phyloP scores from a whole-genome alignment of 2,113 vertebrate genomes.

The Trichechus manatus region DNA sequence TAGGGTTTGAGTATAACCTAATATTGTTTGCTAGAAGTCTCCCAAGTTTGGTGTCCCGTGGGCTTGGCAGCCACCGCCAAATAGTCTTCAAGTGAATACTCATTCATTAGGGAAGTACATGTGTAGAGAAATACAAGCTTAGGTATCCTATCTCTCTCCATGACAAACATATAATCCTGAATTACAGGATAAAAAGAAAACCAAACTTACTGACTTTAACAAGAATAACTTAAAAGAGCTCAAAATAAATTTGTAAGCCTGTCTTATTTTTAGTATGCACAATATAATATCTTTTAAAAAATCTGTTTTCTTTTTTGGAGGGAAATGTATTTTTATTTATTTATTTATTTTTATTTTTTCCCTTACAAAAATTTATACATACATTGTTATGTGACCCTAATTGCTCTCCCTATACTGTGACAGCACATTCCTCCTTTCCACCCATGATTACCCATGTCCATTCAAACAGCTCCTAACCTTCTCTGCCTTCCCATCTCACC shows the following conservation, averaged over 20 bases:
- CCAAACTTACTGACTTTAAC: background rate
- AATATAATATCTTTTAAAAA: constrained; percentile 3
- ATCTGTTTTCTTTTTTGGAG: background rate
- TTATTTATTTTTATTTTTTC: too few relatives aligned
- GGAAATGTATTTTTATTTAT: too few relatives aligned
- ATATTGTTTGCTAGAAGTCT: background rate
- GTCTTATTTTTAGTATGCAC: background rate
- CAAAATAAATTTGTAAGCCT: background rate
- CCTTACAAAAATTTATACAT: too few relatives aligned
- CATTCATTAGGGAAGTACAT: background rate
- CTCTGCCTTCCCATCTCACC: too few relatives aligned
- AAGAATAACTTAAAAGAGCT: background rate
- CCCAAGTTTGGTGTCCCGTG: background rate
- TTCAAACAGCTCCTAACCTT: too few relatives aligned
- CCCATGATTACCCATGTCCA: too few relatives aligned
- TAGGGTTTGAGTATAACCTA: background rate
- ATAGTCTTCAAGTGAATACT: background rate
- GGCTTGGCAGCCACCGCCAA: background rate
- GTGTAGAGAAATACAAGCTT: background rate
- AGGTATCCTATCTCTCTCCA: background rate
- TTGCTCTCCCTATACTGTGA: too few relatives aligned
- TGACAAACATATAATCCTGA: background rate
- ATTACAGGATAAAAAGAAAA: constrained; percentile 2
- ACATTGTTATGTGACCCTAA: too few relatives aligned
- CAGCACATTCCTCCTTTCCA: too few relatives aligned